These are phyloP conservation scores for Cyphomyrmex costatus DNA, from an alignment of 1,140 invertebrate genomes.

Conservation along the genomic window DNA sequence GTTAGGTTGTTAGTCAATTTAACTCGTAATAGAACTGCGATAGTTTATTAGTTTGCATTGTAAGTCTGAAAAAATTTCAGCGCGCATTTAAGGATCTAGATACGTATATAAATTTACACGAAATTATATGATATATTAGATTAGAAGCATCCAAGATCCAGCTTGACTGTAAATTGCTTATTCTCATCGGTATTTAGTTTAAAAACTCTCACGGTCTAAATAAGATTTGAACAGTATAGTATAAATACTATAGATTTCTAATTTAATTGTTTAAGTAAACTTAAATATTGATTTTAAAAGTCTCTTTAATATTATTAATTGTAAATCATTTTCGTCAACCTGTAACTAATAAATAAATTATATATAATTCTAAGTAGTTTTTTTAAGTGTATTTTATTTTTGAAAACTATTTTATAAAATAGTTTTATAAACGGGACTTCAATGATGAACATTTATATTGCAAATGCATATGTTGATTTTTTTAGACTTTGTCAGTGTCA, in stretches of 20 bases:
- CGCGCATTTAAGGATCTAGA: too few species aligned
- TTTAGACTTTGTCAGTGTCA: not conserved
- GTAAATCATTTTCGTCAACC: not conserved
- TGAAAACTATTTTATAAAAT: not conserved
- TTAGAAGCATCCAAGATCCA: too few species aligned
- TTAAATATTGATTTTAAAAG: not conserved
- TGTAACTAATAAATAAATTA: not conserved
- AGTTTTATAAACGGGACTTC: not conserved
- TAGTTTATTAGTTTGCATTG: too few species aligned
- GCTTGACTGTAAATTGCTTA: too few species aligned
- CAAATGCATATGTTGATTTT: not conserved
- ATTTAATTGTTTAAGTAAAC: not conserved
- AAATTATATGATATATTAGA: too few species aligned
- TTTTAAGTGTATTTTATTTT: not conserved
- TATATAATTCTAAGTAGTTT: not conserved
- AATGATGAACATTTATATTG: not conserved
- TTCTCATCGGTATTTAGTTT: too few species aligned
- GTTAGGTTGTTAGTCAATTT: too few species aligned
- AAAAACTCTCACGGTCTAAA: too few species aligned
- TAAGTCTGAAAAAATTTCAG: too few species aligned
- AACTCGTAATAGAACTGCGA: too few species aligned
- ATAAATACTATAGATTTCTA: constrained; percentile 13
- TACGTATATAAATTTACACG: too few species aligned
- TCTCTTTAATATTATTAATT: not conserved
- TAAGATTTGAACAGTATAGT: too few species aligned